Percentiles rank a stretch among this genome's conserved stretches.
Evolutionary conservation across 2,113 vertebrate species (phyloP).

Genomic region (Egretta garzetta): DNA sequence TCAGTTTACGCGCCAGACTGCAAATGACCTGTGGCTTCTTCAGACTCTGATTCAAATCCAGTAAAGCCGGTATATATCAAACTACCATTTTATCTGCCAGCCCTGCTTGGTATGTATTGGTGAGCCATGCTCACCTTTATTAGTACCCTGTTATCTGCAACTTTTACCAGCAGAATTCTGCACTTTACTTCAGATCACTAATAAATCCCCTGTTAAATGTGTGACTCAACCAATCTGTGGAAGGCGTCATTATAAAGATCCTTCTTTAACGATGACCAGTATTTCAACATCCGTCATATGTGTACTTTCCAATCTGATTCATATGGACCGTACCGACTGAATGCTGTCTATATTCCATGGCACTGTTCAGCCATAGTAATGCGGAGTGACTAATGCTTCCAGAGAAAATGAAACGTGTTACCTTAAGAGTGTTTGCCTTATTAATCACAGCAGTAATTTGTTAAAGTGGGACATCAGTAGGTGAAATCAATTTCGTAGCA

Average conservation of each 20-base stretch:
- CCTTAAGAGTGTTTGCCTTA: not conserved
- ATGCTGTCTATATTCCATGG: not conserved
- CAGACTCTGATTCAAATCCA: not conserved
- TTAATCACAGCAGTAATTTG: not conserved
- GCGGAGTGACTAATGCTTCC: not conserved
- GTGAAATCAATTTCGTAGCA: not conserved
- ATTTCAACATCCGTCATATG: not conserved
- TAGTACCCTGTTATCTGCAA: not conserved
- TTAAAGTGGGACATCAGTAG: not conserved
- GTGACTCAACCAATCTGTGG: not conserved
- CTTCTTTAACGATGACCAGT: not conserved
- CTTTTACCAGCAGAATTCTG: not conserved
- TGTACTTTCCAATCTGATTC: not conserved
- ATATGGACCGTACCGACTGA: not conserved
- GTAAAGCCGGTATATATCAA: not conserved
- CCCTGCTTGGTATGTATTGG: not conserved
- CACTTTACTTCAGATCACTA: not conserved
- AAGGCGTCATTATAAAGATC: not conserved
- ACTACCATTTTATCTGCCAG: not conserved
- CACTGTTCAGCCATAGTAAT: not conserved
- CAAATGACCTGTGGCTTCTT: not conserved
- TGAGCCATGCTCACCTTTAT: not conserved
- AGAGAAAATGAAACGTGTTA: not conserved
- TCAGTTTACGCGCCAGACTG: not conserved
- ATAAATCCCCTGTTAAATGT: not conserved